phyloP scores from a whole-genome alignment of 2,888 invertebrate species.

The Acleris cristana region DNA sequence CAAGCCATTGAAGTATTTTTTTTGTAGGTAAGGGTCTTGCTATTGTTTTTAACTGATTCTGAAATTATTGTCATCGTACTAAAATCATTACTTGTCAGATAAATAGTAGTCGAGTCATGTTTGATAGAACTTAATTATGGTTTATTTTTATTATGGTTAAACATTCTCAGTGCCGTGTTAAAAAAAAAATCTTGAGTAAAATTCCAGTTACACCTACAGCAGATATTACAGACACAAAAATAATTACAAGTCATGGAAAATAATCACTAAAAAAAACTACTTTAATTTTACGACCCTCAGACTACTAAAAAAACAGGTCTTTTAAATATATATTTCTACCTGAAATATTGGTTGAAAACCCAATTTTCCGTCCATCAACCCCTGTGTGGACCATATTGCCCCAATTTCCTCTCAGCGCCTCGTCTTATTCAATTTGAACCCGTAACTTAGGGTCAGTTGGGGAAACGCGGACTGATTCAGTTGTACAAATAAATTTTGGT shows the following conservation, averaged over 20 bases:
- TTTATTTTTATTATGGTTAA: too few relatives aligned
- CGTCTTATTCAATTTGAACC: conserved; percentile 68
- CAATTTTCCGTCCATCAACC: conserved; percentile 68
- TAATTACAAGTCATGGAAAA: too few relatives aligned
- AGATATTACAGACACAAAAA: too few relatives aligned
- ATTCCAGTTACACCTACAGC: too few relatives aligned
- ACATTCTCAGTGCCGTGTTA: too few relatives aligned
- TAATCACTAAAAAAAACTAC: too few relatives aligned
- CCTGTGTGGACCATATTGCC: conserved; percentile 61
- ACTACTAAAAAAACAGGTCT: not conserved
- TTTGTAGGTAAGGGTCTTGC: conserved; percentile 15
- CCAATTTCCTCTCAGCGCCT: conserved; percentile 65
- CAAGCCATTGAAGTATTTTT: conserved; percentile 36
- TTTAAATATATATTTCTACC: not conserved
- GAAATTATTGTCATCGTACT: too few relatives aligned
- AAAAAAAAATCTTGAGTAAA: too few relatives aligned
- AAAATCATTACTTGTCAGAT: too few relatives aligned
- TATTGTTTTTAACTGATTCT: not conserved
- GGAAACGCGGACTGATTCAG: conserved; percentile 20
- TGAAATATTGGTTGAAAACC: conserved; percentile 43
- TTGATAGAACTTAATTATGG: too few relatives aligned
- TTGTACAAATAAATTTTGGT: conserved; percentile 6
- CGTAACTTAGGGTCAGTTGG: conserved; percentile 51
- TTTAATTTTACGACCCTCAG: too few relatives aligned
- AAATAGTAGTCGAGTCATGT: too few relatives aligned